Conservation (phyloP, 2,113 vertebrate genomes). For the Reinhardtius hippoglossoides region DNA sequence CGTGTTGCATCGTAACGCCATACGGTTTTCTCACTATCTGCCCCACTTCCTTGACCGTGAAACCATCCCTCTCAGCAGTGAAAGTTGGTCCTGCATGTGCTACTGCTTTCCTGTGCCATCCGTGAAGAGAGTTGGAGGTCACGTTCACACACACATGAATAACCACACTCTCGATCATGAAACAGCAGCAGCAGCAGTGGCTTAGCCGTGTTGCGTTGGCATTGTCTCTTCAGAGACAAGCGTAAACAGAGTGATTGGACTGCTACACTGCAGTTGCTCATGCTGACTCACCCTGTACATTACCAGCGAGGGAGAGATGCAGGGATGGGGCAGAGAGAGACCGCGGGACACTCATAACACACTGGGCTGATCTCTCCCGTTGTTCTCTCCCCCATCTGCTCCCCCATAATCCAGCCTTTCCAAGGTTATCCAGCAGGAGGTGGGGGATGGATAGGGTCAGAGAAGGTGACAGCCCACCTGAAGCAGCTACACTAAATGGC, state of each 20-base stretch:
- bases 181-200: conserved; percentile 33
- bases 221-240: conserved; percentile 42
- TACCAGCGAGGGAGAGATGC: conserved; percentile 31
- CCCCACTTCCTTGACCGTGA: conserved; percentile 37
- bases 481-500: conserved; percentile 35
- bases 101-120: conserved; percentile 1
- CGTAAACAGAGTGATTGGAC: conserved; percentile 67
- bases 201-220: conserved; percentile 14
- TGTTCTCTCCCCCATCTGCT: conserved; percentile 16
- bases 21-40: conserved; percentile 1
- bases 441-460: conserved; percentile 23
- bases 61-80: conserved; percentile 49
- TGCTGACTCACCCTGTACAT: conserved; percentile 79
- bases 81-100: conserved; percentile 19
- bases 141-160: not conserved
- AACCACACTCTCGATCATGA: not conserved
- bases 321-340: conserved; percentile 28
- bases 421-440: conserved; percentile 64
- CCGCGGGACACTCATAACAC: conserved; percentile 27
- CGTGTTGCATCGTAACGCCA: not conserved
- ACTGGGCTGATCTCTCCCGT: conserved; percentile 26
- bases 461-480: conserved; percentile 46
- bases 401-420: conserved; percentile 22
- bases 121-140: conserved; percentile 34
- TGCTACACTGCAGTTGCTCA: conserved; percentile 61